Conservation (phyloP, 2,888 invertebrate genomes). For the Trichopria drosophilae region DNA sequence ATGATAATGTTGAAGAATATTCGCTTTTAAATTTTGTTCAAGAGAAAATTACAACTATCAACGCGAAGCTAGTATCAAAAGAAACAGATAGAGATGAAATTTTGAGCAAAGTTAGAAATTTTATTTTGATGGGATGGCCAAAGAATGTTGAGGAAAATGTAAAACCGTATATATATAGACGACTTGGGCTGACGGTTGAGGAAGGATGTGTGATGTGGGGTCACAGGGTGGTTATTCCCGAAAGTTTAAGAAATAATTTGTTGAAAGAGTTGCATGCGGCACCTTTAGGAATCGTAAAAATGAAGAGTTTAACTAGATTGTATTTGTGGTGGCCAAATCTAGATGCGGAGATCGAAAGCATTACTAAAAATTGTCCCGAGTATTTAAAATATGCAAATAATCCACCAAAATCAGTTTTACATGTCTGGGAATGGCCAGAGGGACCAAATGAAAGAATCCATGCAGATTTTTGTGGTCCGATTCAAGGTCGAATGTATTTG, state of each 20-base stretch:
- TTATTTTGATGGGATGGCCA: too few species aligned
- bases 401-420: conserved; percentile 26
- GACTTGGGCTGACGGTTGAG: conserved; percentile 20
- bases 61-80: too few species aligned
- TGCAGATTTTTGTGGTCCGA: conserved; percentile 33
- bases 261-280: conserved; percentile 28
- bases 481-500: conserved; percentile 33
- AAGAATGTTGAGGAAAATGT: too few species aligned
- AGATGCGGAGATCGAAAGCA: conserved; percentile 31
- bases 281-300: conserved; percentile 29
- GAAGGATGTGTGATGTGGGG: conserved; percentile 29
- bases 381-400: conserved; percentile 30
- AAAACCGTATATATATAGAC: too few species aligned
- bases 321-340: conserved; percentile 35
- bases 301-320: conserved; percentile 32
- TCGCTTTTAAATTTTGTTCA: too few species aligned
- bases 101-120: too few species aligned
- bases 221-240: too few species aligned
- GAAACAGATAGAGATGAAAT: too few species aligned
- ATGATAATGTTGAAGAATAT: too few species aligned
- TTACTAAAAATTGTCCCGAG: conserved; percentile 25
- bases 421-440: too few species aligned
- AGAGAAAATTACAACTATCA: too few species aligned
- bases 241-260: conserved; percentile 9
- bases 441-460: too few species aligned